phyloP scores from a whole-genome alignment of 2,113 vertebrate genomes.

The Scopus umbretta region DNA sequence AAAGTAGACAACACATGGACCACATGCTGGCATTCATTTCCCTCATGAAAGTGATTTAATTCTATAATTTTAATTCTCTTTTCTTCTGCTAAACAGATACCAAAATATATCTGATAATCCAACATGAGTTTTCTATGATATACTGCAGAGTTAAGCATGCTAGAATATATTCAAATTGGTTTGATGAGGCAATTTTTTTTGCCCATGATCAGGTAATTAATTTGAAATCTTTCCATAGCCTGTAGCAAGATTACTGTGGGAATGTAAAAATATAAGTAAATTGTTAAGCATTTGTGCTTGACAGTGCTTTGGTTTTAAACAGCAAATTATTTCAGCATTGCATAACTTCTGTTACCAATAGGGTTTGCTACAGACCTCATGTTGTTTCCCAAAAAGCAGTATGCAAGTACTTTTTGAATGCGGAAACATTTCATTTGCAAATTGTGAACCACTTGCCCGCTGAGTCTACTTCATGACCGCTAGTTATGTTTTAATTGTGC shows the following conservation, averaged over 20 bases:
- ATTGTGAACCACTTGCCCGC: constrained; percentile 98
- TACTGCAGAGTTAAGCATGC: constrained; percentile 76
- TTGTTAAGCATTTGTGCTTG: constrained; percentile 70
- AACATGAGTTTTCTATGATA: constrained; percentile 77
- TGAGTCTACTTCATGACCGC: constrained; percentile 93
- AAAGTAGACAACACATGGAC: constrained; percentile 47
- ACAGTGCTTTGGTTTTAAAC: constrained; percentile 70
- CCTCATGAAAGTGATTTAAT: constrained; percentile 57
- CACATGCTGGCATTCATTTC: constrained; percentile 56
- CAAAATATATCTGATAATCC: constrained; percentile 58
- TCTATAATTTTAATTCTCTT: constrained; percentile 61
- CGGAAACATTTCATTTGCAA: constrained; percentile 74
- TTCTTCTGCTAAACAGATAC: constrained; percentile 55
- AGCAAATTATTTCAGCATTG: constrained; percentile 85
- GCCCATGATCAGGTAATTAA: constrained; percentile 74
- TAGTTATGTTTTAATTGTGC: constrained; percentile 95
- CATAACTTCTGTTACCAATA: constrained; percentile 56
- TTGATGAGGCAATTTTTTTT: constrained; percentile 73
- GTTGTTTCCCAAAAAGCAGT: constrained; percentile 65
- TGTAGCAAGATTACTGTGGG: constrained; percentile 81
- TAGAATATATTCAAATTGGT: constrained; percentile 64
- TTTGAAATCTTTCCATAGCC: constrained; percentile 79
- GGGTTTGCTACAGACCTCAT: constrained; percentile 76
- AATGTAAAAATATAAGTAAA: constrained; percentile 74
- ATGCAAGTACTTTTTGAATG: constrained; percentile 65